A percentile compares a stretch with the other conserved stretches of the same genome.
phyloP scores from a whole-genome alignment of 2,113 vertebrate genomes.

The Sarotherodon lohbergeri region DNA sequence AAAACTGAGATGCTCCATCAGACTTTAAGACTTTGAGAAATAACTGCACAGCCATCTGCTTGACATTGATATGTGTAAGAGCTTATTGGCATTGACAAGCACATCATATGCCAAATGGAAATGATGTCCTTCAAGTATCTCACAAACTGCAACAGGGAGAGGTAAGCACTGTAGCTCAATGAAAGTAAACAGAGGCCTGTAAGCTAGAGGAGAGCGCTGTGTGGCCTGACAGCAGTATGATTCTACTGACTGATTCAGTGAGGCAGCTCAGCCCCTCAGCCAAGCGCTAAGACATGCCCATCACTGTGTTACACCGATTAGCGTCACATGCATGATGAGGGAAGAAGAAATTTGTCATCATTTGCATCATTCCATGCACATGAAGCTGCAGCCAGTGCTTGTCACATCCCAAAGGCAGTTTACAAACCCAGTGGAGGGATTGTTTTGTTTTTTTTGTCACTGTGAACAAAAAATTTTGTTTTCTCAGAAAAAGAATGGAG shows the following conservation, averaged over 20 bases:
- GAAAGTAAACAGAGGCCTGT: background rate
- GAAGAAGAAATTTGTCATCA: constrained; percentile 51
- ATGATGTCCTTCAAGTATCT: background rate
- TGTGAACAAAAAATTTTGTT: constrained; percentile 15
- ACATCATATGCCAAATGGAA: background rate
- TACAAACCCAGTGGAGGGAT: background rate
- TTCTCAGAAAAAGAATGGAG: background rate
- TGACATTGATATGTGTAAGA: background rate
- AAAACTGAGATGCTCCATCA: background rate
- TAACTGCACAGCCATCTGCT: background rate
- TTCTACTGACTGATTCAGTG: constrained; percentile 37
- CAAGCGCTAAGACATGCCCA: constrained; percentile 23
- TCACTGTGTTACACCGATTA: constrained; percentile 49
- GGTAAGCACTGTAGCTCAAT: background rate
- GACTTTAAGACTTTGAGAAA: background rate
- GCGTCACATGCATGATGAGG: constrained; percentile 30
- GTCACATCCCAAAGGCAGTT: constrained; percentile 36
- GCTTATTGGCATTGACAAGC: background rate
- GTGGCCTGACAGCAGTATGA: constrained; percentile 27
- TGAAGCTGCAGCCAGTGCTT: background rate
- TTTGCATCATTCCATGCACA: constrained; percentile 30
- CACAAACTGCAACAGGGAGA: background rate
- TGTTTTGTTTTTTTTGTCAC: background rate
- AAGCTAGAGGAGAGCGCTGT: background rate
- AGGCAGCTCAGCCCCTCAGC: constrained; percentile 53